A percentile compares a stretch with the other conserved stretches of the same genome.
phyloP scores from a whole-genome alignment of 2,797 vertebrate genomes.

The Pampus argenteus region DNA sequence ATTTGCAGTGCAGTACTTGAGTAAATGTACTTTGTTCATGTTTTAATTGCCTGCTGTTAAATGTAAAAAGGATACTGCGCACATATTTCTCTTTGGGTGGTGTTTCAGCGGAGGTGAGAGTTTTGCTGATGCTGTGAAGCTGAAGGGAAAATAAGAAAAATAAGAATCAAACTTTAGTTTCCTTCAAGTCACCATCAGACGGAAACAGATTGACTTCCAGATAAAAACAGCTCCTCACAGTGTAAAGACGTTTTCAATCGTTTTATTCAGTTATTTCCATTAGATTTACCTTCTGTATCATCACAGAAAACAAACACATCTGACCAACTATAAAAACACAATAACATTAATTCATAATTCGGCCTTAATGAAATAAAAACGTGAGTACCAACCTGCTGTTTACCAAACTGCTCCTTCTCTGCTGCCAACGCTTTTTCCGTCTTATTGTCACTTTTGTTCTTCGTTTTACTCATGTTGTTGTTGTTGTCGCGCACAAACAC shows the following conservation, averaged over 20 bases:
- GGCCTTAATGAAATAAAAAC: neutral
- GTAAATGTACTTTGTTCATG: no score
- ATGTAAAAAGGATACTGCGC: slow-evolving; percentile 91
- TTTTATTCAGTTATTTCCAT: no score
- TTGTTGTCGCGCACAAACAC: no score
- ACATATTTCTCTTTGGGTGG: slow-evolving; percentile 96
- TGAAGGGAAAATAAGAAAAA: slow-evolving; percentile 56
- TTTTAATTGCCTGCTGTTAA: neutral
- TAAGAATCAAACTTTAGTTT: neutral
- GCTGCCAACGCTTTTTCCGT: slow-evolving; percentile 92
- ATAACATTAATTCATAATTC: neutral
- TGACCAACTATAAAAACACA: neutral
- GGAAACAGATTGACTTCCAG: neutral
- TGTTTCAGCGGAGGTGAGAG: slow-evolving; percentile 87
- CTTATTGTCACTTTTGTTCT: slow-evolving; percentile 90
- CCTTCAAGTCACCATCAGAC: neutral
- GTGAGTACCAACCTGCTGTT: slow-evolving; percentile 87
- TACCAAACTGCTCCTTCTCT: slow-evolving; percentile 94
- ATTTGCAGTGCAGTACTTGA: no score
- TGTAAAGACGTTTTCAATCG: no score
- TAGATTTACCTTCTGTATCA: no score
- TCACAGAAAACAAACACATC: neutral
- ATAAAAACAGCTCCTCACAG: no score
- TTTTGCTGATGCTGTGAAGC: slow-evolving; percentile 96
- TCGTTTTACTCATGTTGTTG: slow-evolving; percentile 86